phyloP scores from a whole-genome alignment of 2,888 invertebrate genomes.

The Lumbricus terrestris region DNA sequence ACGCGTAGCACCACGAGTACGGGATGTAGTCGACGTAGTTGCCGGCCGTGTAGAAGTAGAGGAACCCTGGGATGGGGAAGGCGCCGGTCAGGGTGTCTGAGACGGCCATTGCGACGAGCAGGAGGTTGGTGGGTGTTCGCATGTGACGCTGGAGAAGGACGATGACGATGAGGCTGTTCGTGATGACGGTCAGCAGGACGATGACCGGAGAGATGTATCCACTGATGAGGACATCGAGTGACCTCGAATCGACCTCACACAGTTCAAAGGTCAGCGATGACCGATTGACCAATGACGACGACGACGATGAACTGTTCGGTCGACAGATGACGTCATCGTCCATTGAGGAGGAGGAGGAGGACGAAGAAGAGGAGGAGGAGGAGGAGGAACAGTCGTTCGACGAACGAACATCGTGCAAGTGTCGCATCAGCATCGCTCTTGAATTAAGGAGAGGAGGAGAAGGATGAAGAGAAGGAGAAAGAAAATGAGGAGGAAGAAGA shows the following conservation, averaged over 20 bases:
- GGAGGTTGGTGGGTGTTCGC: constrained; percentile 85
- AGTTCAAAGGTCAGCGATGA: neutral
- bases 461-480: neutral
- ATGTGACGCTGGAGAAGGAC: constrained; percentile 78
- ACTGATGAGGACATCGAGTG: neutral
- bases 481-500: neutral
- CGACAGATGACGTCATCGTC: neutral
- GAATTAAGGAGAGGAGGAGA: neutral
- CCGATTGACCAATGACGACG: neutral
- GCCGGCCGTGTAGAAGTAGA: constrained; percentile 88
- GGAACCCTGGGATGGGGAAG: constrained; percentile 66
- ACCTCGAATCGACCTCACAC: neutral
- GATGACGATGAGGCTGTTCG: constrained; percentile 85
- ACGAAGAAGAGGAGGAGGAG: neutral
- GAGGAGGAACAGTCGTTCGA: neutral
- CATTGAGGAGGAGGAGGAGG: too few species aligned
- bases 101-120: constrained; percentile 89
- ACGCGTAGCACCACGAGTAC: constrained; percentile 75
- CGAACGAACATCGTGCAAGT: neutral
- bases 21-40: constrained; percentile 80
- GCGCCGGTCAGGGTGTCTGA: constrained; percentile 84
- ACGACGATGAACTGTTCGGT: neutral
- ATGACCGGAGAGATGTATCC: constrained; percentile 13
- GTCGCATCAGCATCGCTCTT: neutral
- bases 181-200: constrained; percentile 79